A percentile compares a stretch with the other conserved stretches of the same genome.
These are phyloP conservation scores for Zaprionus bogoriensis DNA, from an alignment of 2,888 invertebrate species.

Conservation along the genomic window DNA sequence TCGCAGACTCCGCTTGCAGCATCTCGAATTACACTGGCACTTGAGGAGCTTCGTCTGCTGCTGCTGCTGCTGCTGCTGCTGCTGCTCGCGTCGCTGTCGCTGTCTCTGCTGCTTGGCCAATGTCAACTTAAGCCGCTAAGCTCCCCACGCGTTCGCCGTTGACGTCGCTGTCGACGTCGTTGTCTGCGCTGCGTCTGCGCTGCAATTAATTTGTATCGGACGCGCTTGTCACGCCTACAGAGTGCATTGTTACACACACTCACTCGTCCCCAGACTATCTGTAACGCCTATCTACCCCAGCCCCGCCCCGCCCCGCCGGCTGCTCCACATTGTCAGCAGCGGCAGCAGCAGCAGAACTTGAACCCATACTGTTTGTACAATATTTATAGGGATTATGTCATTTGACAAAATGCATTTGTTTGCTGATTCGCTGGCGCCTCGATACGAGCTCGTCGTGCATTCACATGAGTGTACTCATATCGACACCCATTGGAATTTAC, in stretches of 20 bases:
- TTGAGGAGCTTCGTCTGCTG: constrained; percentile 38
- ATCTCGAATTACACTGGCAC: constrained; percentile 48
- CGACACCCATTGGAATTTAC: constrained; percentile 3
- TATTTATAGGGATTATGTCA: constrained; percentile 69
- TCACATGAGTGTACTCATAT: background rate
- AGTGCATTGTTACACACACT: constrained; percentile 14
- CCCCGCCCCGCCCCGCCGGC: background rate
- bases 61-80: constrained; percentile 5
- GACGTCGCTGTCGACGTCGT: constrained; percentile 3
- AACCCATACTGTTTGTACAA: constrained; percentile 45
- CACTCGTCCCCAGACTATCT: background rate
- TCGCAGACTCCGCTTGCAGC: constrained; percentile 37
- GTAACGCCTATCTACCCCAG: background rate
- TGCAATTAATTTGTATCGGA: constrained; percentile 63
- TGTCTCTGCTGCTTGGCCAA: constrained; percentile 24
- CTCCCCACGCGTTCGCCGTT: constrained; percentile 28
- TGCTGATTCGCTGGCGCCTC: constrained; percentile 41
- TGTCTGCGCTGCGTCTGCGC: constrained; percentile 37
- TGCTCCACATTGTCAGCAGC: constrained; percentile 5
- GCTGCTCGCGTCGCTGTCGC: background rate
- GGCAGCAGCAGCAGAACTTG: constrained; percentile 31
- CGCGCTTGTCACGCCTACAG: constrained; percentile 51
- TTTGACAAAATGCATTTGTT: constrained; percentile 56
- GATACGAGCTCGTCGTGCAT: background rate
- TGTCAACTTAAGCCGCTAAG: constrained; percentile 29